phyloP scores from a whole-genome alignment of 2,888 invertebrate species.

The Harmothoe impar region DNA sequence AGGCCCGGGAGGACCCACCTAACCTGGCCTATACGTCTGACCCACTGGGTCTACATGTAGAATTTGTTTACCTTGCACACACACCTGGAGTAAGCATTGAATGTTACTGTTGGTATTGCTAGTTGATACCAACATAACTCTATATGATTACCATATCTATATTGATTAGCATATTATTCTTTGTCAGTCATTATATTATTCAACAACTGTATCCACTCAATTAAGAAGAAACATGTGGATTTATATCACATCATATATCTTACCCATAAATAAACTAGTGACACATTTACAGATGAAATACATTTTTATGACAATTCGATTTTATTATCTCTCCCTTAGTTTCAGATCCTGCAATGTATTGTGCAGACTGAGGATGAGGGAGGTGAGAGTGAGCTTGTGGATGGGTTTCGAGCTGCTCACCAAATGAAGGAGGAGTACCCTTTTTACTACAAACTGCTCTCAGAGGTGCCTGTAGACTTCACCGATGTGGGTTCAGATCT shows the following conservation, averaged over 20 bases:
- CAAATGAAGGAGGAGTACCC: constrained; percentile 86
- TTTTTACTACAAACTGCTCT: constrained; percentile 86
- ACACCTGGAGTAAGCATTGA: constrained; percentile 86
- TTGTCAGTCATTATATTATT: too few relatives aligned
- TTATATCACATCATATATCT: too few relatives aligned
- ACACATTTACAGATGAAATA: too few relatives aligned
- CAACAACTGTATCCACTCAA: too few relatives aligned
- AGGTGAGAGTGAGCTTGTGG: constrained; percentile 88
- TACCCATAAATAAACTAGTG: too few relatives aligned
- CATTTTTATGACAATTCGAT: too few relatives aligned
- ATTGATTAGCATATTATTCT: too few relatives aligned
- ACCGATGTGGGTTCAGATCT: constrained; percentile 88
- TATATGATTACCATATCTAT: too few relatives aligned
- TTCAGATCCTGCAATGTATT: constrained; percentile 89
- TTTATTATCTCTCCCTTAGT: constrained; percentile 74
- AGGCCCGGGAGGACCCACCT: constrained; percentile 88
- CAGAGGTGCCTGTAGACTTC: constrained; percentile 88
- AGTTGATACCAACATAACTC: too few relatives aligned
- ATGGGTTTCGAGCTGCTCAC: constrained; percentile 88
- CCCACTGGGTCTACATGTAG: constrained; percentile 89
- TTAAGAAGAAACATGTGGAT: too few relatives aligned
- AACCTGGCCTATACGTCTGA: constrained; percentile 90
- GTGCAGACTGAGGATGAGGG: constrained; percentile 84
- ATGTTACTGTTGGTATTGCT: too few relatives aligned
- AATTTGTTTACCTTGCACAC: constrained; percentile 90